Base-by-base conservation (phyloP, 1,140 invertebrate genomes). In the Trachymyrmex cornetzi region DNA sequence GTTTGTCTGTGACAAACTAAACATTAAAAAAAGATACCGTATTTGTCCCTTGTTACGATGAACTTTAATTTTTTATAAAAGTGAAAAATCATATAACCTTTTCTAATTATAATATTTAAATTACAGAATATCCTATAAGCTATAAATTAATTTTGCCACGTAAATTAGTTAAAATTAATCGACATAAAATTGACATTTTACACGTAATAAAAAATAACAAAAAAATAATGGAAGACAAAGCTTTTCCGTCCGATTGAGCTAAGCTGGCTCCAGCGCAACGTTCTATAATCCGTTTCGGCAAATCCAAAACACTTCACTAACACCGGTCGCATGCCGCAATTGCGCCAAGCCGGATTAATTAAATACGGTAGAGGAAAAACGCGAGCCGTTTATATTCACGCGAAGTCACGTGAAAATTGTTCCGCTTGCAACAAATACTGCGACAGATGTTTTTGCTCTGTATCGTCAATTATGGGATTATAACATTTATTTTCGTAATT, bases 241-340 rank as follows among this genome's bases (percentile, higher is more conserved):
- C 22, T 59, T 59, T 89, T 88, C 80, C 48, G 71, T 81, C 24
- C 34, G 24, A 24, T 7, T 6, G 50, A 85, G 55, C 69, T 75
- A 80, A 79, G 71, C 53, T 86, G 63, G 72, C 81, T 61, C 67
- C 67, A 79, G 59, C 34, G 55, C 72, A 72, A 87, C 75, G 82
- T 71, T 71, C 72, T 75, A 75, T 84, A 90, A 91, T 89, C 86
- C 74, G 57, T 88, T 91, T 91, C 75, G 66, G 59, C 87, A 89
- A 87, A 91, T 88, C 69, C 79, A 81, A 87, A 87, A 79, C 66
- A 74, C 19, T 61, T 69, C 48, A 72, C 66, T 87, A 75, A 61
- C 61, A 9, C 38, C 38, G 63, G 48, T 71, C 80, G 80, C 57
- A 89, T 79, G 79, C 57, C 48, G 53, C n/a, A 77, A 88, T 84